Evolutionary conservation across 2,113 vertebrate species (phyloP), one percentile per base, ranked within the genome.

Genomic region (Heptranchias perlo): DNA sequence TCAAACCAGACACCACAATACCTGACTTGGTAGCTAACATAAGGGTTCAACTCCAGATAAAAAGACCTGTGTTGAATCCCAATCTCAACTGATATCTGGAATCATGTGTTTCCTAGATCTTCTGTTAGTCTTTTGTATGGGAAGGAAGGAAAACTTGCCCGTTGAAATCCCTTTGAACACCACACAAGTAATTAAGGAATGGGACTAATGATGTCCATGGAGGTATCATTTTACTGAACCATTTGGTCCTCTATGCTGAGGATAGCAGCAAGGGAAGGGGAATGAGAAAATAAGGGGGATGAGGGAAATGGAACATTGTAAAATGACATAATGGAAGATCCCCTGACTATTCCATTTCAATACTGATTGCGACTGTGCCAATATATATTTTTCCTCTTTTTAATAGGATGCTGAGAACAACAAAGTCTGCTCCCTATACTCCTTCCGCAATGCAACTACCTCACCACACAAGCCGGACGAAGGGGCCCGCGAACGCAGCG

Each of bases 381-480:
- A 65, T 13, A 52, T 69, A 44, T 49, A 1, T n/a, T 58, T 95
- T 95, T 97, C 97, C 97, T 28, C 97, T 96, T 97, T 97, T 98
- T 98, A 98, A 96, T 98, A 99, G 99, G 99, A 99, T 97, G 98
- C 98, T 98, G 99, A 99, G 98, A 99, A 98, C 98, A 99, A 98
- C 99, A 99, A 99, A 98, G 98, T 99, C 98, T 99, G 99, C 97
- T 99, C 99, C 98, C 98, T 99, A 96, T 99, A 99, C 98, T 99
- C 99, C 98, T 99, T 99, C 98, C 99, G 99, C 98, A 99, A 99
- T 98, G 99, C 99, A 98, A 99, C 99, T 98, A 99, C 99, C 98
- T 99, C 99, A 98, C 99, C 99, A 97, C 99, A 99, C 97, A 99
- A 99, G 97, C 98, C 99, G 82, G 99, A 99, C 97, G 99, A 99